Evolutionary conservation across 1,140 invertebrate species (phyloP), one percentile per base, ranked within the genome.

Genomic region (Coptotermes formosanus): DNA sequence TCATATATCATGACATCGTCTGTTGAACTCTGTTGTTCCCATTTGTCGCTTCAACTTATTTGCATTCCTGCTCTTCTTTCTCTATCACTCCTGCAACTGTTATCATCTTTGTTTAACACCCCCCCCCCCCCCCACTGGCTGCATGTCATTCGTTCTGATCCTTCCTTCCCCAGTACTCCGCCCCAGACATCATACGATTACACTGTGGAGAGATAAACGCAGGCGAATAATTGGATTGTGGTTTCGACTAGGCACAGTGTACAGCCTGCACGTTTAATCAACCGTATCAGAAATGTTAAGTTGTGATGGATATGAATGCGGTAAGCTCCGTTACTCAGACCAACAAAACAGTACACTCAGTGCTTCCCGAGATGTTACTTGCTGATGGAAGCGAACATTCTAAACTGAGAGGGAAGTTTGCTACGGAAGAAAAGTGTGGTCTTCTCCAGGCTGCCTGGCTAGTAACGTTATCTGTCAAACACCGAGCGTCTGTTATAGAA

Each of bases 171-270:
- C 55, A 38, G 38, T 4, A 38, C 21, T 59, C 55, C 55, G 14
- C 64, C n/a, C 64, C 64, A 75, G 64, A 75, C 64, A 75, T 75
- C 64, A 75, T 75, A 75, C 64, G 64, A 75, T 75, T 75, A 75
- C 64, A 16, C 11, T 75, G 64, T n/a, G 64, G 64, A 11, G 64
- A 75, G 64, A 75, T 30, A 75, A 75, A 75, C n/a, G 64, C n/a
- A 75, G 25, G 64, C 64, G n/a, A 75, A 75, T 75, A 75, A 75
- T 75, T 75, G 64, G 64, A 75, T 75, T 30, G 64, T 12, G 64
- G 64, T 75, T 75, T 75, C 64, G 30, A 16, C 9, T 14, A 30
- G 0, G 25, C 25, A 11, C 6, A 7, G 11, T 75, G 30, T 75
- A 75, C n/a, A 75, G 25, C 3, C 25, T 75, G 16, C 25, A 30